Conservation (phyloP, 2,797 vertebrate species). For the Smutsia gigantea region DNA sequence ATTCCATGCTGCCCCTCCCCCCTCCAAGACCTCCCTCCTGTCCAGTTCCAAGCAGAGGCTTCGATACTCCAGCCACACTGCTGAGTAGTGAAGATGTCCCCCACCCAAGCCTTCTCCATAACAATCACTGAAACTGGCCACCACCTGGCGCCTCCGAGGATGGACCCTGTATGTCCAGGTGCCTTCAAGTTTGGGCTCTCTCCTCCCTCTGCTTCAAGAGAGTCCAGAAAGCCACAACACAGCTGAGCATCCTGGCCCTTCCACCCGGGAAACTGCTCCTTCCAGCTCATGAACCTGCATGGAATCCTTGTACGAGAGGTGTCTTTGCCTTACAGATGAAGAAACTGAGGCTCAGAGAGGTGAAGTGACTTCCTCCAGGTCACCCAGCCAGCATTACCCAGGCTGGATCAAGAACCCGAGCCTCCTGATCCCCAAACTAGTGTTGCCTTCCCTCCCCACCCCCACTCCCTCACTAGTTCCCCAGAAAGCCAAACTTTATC, state of each 20-base stretch:
- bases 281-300: neutral
- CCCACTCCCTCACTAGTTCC: too few species aligned
- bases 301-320: neutral
- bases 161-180: neutral
- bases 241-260: neutral
- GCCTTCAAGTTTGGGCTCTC: neutral
- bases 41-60: neutral
- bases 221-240: neutral
- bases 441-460: neutral
- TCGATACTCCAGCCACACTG: fast-evolving
- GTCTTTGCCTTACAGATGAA: neutral
- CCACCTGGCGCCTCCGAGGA: neutral
- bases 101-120: neutral
- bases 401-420: neutral
- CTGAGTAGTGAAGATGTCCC: neutral
- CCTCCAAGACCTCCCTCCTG: neutral
- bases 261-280: neutral
- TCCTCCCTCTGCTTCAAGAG: neutral
- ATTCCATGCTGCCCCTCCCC: fast-evolving
- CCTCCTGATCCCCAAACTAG: neutral
- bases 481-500: neutral
- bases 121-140: neutral
- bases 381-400: neutral
- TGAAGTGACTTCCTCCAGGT: neutral
- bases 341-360: neutral